Evolutionary conservation across 2,113 vertebrate species (phyloP).

Genomic region (Corynorhinus townsendii): DNA sequence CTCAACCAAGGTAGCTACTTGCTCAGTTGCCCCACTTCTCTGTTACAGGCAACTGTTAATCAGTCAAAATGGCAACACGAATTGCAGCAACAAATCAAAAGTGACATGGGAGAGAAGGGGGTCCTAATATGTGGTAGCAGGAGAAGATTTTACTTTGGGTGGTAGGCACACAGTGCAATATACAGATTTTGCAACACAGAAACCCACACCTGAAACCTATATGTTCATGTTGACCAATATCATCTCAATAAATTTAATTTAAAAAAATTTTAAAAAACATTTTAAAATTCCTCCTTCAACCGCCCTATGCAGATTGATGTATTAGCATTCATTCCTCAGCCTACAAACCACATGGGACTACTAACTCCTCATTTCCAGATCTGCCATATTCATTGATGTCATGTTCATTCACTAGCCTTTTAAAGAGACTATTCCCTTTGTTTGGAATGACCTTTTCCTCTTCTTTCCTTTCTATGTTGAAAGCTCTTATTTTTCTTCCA

Average conservation of each 20-base stretch:
- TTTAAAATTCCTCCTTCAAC: background rate
- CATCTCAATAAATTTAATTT: no score
- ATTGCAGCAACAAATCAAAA: background rate
- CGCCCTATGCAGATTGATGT: background rate
- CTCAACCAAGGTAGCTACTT: background rate
- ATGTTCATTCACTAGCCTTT: background rate
- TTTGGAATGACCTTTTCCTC: background rate
- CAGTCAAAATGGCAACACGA: background rate
- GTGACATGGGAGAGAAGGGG: no score
- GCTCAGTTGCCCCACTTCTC: background rate
- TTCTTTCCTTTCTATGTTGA: background rate
- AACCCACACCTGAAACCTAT: no score
- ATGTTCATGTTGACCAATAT: no score
- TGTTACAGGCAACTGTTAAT: background rate
- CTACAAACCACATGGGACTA: background rate
- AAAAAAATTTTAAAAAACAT: background rate
- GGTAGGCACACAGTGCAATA: no score
- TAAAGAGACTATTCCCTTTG: background rate
- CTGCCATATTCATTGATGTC: background rate
- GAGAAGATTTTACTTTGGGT: no score
- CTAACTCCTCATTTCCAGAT: background rate
- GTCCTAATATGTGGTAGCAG: no score
- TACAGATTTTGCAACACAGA: no score
- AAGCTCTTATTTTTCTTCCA: background rate
- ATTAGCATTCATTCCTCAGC: background rate